Percentiles rank a stretch among this genome's conserved stretches.
phyloP scores from a whole-genome alignment of 2,888 invertebrate species.

The Reticulitermes lucifugus region DNA sequence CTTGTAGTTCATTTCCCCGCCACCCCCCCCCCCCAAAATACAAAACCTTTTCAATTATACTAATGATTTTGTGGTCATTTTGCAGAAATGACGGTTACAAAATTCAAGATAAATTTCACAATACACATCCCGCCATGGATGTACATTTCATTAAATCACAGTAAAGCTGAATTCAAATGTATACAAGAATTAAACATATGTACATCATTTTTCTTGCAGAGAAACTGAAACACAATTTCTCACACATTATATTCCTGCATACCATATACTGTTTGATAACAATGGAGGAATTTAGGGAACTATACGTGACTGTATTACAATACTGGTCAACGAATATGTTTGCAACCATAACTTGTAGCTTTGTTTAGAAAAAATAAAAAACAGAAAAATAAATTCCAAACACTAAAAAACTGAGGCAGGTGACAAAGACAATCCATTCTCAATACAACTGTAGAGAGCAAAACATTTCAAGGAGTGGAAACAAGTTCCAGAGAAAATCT shows the following conservation, averaged over 20 bases:
- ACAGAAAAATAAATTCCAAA: too few species aligned
- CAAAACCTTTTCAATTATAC: not conserved
- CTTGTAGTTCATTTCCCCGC: not conserved
- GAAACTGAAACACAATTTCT: not conserved
- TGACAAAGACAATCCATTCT: too few species aligned
- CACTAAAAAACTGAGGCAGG: too few species aligned
- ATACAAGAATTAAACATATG: not conserved
- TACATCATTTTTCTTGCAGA: not conserved
- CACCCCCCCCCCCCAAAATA: not conserved
- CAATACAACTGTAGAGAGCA: too few species aligned
- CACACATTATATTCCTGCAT: not conserved
- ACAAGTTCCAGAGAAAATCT: too few species aligned
- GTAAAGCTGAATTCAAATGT: not conserved
- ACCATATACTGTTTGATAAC: not conserved
- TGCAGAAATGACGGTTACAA: not conserved
- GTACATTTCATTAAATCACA: constrained; percentile 1
- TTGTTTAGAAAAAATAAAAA: too few species aligned
- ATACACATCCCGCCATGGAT: not conserved
- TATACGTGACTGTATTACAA: not conserved
- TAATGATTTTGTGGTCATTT: not conserved
- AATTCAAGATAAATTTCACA: not conserved
- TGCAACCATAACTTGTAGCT: too few species aligned
- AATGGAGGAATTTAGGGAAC: not conserved
- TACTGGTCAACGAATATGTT: too few species aligned
- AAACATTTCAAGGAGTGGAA: too few species aligned